A percentile compares a stretch with the other conserved stretches of the same genome.
phyloP scores from a whole-genome alignment of 2,797 vertebrate species.

The Muraenolepis orangiensis region DNA sequence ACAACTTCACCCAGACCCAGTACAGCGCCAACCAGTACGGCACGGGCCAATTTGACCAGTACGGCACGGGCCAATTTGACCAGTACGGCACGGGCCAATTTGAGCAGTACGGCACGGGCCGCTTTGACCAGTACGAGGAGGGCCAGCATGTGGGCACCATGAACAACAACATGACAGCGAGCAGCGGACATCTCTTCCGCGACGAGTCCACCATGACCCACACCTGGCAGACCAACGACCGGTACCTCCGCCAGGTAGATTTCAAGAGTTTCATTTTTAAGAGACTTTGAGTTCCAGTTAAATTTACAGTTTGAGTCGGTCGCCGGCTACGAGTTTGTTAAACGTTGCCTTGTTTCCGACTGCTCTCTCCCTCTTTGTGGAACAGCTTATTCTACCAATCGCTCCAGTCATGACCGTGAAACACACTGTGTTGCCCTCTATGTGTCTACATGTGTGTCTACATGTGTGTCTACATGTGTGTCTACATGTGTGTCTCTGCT shows the following conservation, averaged over 20 bases:
- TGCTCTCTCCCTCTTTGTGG: no score
- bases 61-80: neutral
- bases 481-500: neutral
- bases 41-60: slow-evolving; percentile 16
- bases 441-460: no score
- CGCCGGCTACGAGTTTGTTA: neutral
- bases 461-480: no score
- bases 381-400: no score
- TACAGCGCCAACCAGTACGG: slow-evolving; percentile 6
- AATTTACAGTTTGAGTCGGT: neutral
- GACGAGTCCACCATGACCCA: slow-evolving; percentile 5
- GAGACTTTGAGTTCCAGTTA: neutral
- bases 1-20: neutral
- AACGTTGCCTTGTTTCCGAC: no score
- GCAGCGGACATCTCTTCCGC: slow-evolving; percentile 18
- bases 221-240: slow-evolving; percentile 61
- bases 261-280: neutral
- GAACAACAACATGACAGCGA: neutral
- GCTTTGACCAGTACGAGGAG: neutral
- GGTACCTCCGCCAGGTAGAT: slow-evolving; percentile 57
- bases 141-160: neutral
- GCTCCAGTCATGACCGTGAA: no score
- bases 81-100: no score
- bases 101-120: no score
- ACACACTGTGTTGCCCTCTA: no score